Percentiles rank a stretch among this genome's conserved stretches.
Evolutionary conservation across 2,797 vertebrate genomes (phyloP).

Genomic region (Pipistrellus kuhlii): DNA sequence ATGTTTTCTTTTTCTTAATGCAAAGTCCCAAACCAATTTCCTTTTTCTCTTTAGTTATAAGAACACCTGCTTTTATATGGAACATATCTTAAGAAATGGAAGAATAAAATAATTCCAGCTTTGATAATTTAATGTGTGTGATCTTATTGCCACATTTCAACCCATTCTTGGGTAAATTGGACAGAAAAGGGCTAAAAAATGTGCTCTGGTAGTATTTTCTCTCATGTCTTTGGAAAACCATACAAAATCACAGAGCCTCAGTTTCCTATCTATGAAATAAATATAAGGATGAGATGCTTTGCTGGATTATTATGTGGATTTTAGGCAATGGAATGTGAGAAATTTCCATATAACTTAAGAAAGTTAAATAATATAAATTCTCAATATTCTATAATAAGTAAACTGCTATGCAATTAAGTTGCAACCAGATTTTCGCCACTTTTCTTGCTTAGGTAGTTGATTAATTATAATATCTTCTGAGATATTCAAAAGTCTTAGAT

Average conservation of each 20-base stretch:
- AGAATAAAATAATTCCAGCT: neutral
- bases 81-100: neutral
- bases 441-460: neutral
- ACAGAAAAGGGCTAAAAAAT: neutral
- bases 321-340: neutral
- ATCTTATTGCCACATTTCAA: neutral
- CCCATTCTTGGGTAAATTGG: neutral
- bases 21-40: neutral
- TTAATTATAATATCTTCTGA: constrained; percentile 4
- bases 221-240: neutral
- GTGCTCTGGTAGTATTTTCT: neutral
- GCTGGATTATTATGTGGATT: neutral
- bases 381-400: constrained; percentile 6
- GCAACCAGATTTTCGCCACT: neutral
- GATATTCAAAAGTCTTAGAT: constrained; percentile 11
- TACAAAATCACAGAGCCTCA: neutral
- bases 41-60: constrained; percentile 38
- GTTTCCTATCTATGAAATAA: neutral
- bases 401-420: neutral
- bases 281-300: neutral
- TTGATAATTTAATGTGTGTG: neutral
- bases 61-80: neutral
- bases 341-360: neutral
- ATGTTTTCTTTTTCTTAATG: constrained; percentile 20
- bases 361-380: neutral